These are phyloP conservation scores for Littorina saxatilis DNA, from an alignment of 1,140 invertebrate species.

Conservation along the genomic window DNA sequence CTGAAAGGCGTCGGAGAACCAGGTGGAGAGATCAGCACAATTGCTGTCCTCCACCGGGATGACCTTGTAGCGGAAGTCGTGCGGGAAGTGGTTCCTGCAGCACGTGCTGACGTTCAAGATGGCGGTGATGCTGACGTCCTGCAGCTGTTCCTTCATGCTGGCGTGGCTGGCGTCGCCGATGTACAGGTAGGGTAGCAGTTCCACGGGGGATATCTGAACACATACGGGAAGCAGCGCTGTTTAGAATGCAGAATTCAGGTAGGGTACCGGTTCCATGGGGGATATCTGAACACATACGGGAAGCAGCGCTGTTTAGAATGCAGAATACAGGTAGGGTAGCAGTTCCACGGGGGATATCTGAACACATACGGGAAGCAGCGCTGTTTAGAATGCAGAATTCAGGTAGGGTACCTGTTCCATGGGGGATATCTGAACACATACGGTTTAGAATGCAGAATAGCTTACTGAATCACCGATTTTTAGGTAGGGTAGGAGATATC, in stretches of 20 bases:
- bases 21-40: slow-evolving; percentile 69
- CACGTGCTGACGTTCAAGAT: slow-evolving; percentile 75
- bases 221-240: no score
- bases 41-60: slow-evolving; percentile 75
- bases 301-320: no score
- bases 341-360: slow-evolving; percentile 72
- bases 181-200: slow-evolving; percentile 74
- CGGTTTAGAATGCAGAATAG: no score
- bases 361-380: no score
- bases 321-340: slow-evolving; percentile 72
- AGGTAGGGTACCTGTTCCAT: slow-evolving; percentile 75
- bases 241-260: no score
- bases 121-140: slow-evolving; percentile 73
- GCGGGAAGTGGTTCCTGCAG: slow-evolving; percentile 74
- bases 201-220: slow-evolving; percentile 63
- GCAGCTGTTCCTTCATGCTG: slow-evolving; percentile 65
- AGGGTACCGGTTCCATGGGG: slow-evolving; percentile 75
- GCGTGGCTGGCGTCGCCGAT: slow-evolving; percentile 74
- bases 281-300: slow-evolving; percentile 32
- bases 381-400: no score
- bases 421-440: slow-evolving; percentile 49
- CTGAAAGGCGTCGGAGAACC: slow-evolving; percentile 74
- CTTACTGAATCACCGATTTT: slow-evolving; percentile 75
- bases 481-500: no score
- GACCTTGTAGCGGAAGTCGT: slow-evolving; percentile 73